These are phyloP conservation scores for Thamnaconus septentrionalis DNA, from an alignment of 2,113 vertebrate genomes.

Conservation along the genomic window DNA sequence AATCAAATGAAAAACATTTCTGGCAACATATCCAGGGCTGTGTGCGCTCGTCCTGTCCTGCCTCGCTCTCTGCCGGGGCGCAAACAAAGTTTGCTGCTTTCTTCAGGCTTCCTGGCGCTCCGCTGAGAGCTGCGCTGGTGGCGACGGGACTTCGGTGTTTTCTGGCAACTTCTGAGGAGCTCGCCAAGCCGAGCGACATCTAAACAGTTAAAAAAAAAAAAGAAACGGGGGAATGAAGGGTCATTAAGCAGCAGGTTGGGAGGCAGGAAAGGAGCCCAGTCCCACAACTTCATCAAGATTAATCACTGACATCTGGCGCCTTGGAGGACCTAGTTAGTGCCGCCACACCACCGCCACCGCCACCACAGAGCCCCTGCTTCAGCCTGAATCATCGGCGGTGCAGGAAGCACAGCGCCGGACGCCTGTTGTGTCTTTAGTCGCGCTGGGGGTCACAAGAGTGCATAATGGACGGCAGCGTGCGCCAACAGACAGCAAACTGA, in stretches of 20 bases:
- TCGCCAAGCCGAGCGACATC: conserved; percentile 53
- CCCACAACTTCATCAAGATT: conserved; percentile 74
- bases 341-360: conserved; percentile 5
- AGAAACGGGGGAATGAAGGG: conserved; percentile 48
- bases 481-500: too few species aligned
- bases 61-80: not conserved
- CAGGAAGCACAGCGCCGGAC: conserved; percentile 50
- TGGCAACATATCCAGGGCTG: not conserved
- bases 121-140: not conserved
- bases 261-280: conserved; percentile 59
- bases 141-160: not conserved
- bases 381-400: conserved; percentile 68
- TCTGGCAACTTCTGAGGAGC: too few species aligned
- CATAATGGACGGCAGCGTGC: conserved; percentile 45
- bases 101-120: not conserved
- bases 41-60: not conserved
- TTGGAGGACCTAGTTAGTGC: conserved; percentile 75
- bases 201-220: conserved; percentile 64
- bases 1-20: too few species aligned
- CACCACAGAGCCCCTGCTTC: conserved; percentile 63
- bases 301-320: conserved; percentile 75
- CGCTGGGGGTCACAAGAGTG: conserved; percentile 55
- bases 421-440: conserved; percentile 67
- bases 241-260: conserved; percentile 72
- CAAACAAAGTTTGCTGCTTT: conserved; percentile 3